Evolutionary conservation across 2,888 invertebrate genomes (phyloP).

Genomic region (Eurois occulta): DNA sequence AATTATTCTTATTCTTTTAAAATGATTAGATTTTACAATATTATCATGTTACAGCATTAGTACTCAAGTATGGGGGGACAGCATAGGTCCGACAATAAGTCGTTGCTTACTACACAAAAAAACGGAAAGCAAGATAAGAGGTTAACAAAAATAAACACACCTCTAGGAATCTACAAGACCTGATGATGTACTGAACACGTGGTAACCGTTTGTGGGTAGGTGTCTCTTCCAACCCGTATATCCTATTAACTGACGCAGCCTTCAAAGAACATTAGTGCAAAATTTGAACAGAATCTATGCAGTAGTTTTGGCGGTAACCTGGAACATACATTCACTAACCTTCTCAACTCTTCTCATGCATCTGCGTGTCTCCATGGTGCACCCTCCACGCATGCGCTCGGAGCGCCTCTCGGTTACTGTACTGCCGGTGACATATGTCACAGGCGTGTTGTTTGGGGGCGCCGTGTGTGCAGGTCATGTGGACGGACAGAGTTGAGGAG

Average conservation of each 20-base stretch:
- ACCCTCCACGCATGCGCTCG: constrained; percentile 64
- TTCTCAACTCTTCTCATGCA: constrained; percentile 2
- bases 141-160: no score
- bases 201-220: no score
- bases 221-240: no score
- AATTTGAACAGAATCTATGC: background rate
- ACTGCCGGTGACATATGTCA: constrained; percentile 38
- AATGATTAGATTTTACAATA: no score
- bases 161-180: no score
- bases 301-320: background rate
- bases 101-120: no score
- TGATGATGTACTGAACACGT: no score
- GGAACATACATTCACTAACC: constrained; percentile 13
- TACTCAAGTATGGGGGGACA: no score
- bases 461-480: constrained; percentile 42
- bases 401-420: constrained; percentile 63
- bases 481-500: constrained; percentile 31
- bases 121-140: no score
- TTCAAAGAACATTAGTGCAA: background rate
- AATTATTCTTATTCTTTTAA: no score
- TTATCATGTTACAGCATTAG: no score
- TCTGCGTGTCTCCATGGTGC: constrained; percentile 38
- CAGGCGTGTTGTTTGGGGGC: constrained; percentile 43
- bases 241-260: background rate
- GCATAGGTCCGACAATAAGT: no score